Evolutionary conservation across 30 jellyfish, hydroid and myxozoan genomes (phyloP), one percentile per base, ranked within the genome.

Genomic region (Pseudorhiza aurosa): DNA sequence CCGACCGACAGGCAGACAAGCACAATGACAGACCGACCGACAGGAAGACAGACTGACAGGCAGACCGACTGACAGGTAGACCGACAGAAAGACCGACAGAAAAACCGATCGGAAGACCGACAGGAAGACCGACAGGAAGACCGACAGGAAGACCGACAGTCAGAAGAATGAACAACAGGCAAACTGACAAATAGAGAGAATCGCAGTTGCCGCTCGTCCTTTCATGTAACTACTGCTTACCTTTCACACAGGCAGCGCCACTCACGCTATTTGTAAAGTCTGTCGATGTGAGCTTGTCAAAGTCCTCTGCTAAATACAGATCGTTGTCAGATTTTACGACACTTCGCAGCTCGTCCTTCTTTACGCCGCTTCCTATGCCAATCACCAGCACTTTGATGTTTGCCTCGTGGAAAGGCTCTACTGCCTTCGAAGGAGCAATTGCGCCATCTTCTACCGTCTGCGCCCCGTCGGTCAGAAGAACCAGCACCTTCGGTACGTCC

Each of bases 401-500:
- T 7, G 85, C 37, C 44, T 82, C 86, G 39, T 67, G 87, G 32
- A 82, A 70, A 12, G 81, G 85, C 29, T 26, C 72, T 9, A 57
- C 63, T 4, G 94, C 85, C 35, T 82, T 72, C 17, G 57, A 24
- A 10, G 67, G 85, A 0, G 69, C 32, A 32, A 67, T 62, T 7
- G 87, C 80, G 25, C 37, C 86, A 11, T 35, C 18, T 14, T 47
- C 73, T 22, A 27, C 42, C 25, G 94, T 30, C 72, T 82, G 86
- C 30, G 31, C 72, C 19, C 87, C 86, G 25, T 82, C 87, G 36
- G 94, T 82, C 53, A 82, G 62, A 58, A 82, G 36, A 43, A 82
- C 36, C 28, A 82, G 49, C 15, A 80, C 91, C 35, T 67, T 83
- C 36, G 91, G 84, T 21, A 49, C 91, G 24, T 80, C 84, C 11